Conservation (phyloP, 2,797 vertebrate species). For the Neosilurus mollespiculum region DNA sequence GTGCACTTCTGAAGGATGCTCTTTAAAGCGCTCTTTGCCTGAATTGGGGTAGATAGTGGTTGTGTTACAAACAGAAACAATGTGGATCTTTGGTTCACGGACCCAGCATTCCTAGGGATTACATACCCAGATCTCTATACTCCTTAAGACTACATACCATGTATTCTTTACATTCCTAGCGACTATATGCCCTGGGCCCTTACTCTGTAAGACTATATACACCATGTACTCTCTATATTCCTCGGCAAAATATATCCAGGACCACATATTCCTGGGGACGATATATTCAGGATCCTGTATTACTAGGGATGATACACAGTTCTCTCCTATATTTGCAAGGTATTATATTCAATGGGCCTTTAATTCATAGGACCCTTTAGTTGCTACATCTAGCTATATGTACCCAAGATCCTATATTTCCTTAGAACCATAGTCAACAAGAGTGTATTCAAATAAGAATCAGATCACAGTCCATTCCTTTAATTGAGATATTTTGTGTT, state of each 20-base stretch:
- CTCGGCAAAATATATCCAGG: neutral
- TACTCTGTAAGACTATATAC: too few relatives aligned
- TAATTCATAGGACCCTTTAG: neutral
- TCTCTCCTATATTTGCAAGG: neutral
- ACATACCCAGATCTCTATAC: neutral
- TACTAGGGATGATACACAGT: too few relatives aligned
- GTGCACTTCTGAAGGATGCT: conserved; percentile 91
- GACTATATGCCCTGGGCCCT: too few relatives aligned
- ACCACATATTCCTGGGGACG: too few relatives aligned
- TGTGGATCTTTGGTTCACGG: neutral
- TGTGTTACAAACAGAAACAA: neutral
- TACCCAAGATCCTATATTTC: neutral
- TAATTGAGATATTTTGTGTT: too few relatives aligned
- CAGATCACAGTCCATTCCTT: too few relatives aligned
- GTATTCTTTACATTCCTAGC: neutral
- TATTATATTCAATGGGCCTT: neutral
- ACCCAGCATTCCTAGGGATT: neutral
- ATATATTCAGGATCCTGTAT: too few relatives aligned
- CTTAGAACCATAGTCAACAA: neutral
- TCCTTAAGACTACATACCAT: neutral
- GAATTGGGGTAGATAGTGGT: conserved; percentile 23
- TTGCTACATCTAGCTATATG: too few relatives aligned
- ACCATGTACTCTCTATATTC: too few relatives aligned
- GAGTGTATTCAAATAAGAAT: too few relatives aligned
- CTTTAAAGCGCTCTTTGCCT: conserved; percentile 92